Base-by-base conservation (phyloP, 1,140 invertebrate genomes). In the Bombyx mandarina region DNA sequence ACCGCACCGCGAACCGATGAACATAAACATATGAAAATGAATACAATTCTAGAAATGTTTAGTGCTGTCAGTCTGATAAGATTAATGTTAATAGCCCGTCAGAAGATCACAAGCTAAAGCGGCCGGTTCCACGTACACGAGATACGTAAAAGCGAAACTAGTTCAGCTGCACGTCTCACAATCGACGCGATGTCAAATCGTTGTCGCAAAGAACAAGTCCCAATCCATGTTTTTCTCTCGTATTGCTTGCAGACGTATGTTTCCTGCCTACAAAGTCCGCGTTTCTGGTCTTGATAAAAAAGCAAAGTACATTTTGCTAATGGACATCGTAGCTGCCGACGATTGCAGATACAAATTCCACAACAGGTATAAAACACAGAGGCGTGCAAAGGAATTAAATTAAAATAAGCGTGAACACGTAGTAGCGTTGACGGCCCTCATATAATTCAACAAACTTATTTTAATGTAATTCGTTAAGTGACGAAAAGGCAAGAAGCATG, bases 301-400 rank as follows among this genome's bases (percentile, higher is more conserved):
- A 90, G 94, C 95, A 90, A 97, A 97, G 92, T 97, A 97, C 92
- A 96, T 97, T 86, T 92, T 97, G 72, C 91, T 98, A 88, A 95
- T 97, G 94, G 95, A 97, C 92, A 96, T 96, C 89, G 94, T 96
- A 77, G 93, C 95, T 75, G 94, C 95, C 64, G 95, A 97, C 89
- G 95, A 97, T 91, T 96, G 94, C 90, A 92, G 94, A 91, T 97
- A 97, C 92, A 96, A 97, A 91, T 97, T 97, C 91, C 95, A 97
- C 90, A 97, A 97, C 93, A 95, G 94, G 94, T 95, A 89, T 82
- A 79, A 82, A 82, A 77, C 74, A 73, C 68, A 35, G 26, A 35
- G 26, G 26, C 26, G 26, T 35, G 68, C 52, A 57, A 65, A 72
- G 75, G 77, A 82, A 83, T 85, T 82, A 84, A 81, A 83, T 87